These are phyloP conservation scores for Dendrocincla tyrannina DNA, from an alignment of 2,797 vertebrate species.

Conservation along the genomic window DNA sequence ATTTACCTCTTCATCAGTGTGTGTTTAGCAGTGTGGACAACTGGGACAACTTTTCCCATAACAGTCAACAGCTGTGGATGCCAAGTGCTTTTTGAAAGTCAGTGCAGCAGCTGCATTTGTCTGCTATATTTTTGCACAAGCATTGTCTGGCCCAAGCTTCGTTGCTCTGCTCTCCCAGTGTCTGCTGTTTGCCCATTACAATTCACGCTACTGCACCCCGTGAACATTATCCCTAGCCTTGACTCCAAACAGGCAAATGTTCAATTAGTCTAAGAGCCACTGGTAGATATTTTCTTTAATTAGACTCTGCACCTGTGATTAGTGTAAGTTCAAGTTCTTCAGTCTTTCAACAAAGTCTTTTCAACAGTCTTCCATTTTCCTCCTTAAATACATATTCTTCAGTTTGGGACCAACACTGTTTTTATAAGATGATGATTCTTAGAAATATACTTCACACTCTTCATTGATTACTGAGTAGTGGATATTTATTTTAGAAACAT, in stretches of 20 bases:
- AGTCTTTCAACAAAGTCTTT: neutral
- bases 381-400: neutral
- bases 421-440: neutral
- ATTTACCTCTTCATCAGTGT: neutral
- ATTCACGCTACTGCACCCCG: neutral
- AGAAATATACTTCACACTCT: neutral
- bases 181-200: neutral
- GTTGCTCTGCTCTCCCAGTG: accelerated
- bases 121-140: neutral
- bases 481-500: neutral
- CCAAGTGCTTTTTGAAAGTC: neutral
- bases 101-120: neutral
- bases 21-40: neutral
- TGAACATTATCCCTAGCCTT: neutral
- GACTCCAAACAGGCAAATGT: neutral
- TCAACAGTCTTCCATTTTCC: neutral
- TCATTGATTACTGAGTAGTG: neutral
- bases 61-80: neutral
- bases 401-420: neutral
- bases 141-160: neutral
- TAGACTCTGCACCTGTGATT: neutral
- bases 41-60: neutral
- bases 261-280: neutral
- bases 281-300: neutral
- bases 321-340: neutral